Base-by-base conservation (phyloP, 2,113 vertebrate species). In the Hystrix brachyura region DNA sequence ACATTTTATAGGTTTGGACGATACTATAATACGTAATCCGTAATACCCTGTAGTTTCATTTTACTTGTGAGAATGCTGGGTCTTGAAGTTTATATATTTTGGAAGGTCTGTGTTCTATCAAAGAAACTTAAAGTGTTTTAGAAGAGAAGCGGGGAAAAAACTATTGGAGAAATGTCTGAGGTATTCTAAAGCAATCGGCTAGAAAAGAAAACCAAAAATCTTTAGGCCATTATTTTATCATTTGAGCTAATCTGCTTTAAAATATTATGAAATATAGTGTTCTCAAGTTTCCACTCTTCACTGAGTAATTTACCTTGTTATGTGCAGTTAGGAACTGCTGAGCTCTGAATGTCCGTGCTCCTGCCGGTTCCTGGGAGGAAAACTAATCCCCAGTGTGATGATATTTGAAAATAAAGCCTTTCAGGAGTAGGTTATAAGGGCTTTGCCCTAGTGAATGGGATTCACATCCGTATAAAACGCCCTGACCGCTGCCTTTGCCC, bases 181-280 rank as follows among this genome's bases (percentile, higher is more conserved):
- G 64, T 57, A 93, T 64, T 46, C n/a, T 79, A 55, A 93, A 80
- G 27, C 48, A 89, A 69, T 83, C 93, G 51, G 21, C 48, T 72
- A 65, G 23, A 78, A 78, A 74, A 23, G 25, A 51, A 69, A 76
- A 88, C 12, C 11, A 51, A 83, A 78, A 60, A 6, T 60, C 51
- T 38, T 89, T 43, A 19, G 7, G 60, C 9, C 6, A 78, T 76
- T 81, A 64, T 92, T 72, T 87, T 85, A 59, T 74, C 64, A 32
- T 59, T 72, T 34, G 34, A 89, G 18, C 7, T 89, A 43, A 71
- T 51, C 23, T 64, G 5, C 38, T 94, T 92, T 72, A 87, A 23
- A 51, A 64, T 90, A 23, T n/a, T 82, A 7, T 87, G 34, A 85
- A 67, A 86, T 76, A 13, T 46, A 32, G 5, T 23, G 53, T 55